phyloP scores from a whole-genome alignment of 2,888 invertebrate genomes.

The Mythimna albipuncta region DNA sequence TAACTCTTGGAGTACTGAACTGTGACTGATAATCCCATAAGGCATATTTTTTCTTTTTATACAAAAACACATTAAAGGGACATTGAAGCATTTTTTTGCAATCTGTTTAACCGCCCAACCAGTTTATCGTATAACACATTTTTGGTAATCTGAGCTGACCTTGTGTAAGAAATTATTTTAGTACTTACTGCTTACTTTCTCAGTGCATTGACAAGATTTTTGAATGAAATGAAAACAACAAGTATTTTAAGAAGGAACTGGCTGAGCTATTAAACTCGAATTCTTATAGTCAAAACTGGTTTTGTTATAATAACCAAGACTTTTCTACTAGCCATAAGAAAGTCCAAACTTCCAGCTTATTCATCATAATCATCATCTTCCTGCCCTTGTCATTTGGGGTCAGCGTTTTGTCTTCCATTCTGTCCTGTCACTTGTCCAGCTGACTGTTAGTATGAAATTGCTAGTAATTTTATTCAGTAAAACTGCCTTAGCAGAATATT shows the following conservation, averaged over 20 bases:
- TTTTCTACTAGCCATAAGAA: too few species aligned
- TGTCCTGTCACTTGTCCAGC: too few species aligned
- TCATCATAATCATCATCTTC: too few species aligned
- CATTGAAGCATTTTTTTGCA: slow-evolving; percentile 6
- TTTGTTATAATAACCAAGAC: too few species aligned
- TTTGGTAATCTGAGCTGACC: slow-evolving; percentile 38
- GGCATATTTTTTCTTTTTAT: slow-evolving; percentile 48
- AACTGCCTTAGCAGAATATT: background rate
- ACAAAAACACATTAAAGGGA: slow-evolving; percentile 28
- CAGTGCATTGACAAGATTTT: slow-evolving; percentile 9
- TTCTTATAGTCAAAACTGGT: too few species aligned
- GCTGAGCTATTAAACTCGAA: background rate
- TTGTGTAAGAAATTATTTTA: slow-evolving; percentile 18
- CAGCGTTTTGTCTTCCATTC: too few species aligned
- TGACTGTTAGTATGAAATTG: too few species aligned
- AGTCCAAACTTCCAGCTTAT: too few species aligned
- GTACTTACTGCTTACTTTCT: slow-evolving; percentile 30
- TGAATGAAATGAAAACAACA: background rate
- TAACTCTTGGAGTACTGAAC: slow-evolving; percentile 23
- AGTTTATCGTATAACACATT: slow-evolving; percentile 28
- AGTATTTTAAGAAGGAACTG: background rate
- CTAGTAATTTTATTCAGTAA: too few species aligned
- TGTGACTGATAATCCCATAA: slow-evolving; percentile 45
- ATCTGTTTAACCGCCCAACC: slow-evolving; percentile 10
- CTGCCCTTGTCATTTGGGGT: too few species aligned